A percentile compares a stretch with the other conserved stretches of the same genome.
phyloP scores from a whole-genome alignment of 2,888 invertebrate species.

The Eledone cirrhosa region DNA sequence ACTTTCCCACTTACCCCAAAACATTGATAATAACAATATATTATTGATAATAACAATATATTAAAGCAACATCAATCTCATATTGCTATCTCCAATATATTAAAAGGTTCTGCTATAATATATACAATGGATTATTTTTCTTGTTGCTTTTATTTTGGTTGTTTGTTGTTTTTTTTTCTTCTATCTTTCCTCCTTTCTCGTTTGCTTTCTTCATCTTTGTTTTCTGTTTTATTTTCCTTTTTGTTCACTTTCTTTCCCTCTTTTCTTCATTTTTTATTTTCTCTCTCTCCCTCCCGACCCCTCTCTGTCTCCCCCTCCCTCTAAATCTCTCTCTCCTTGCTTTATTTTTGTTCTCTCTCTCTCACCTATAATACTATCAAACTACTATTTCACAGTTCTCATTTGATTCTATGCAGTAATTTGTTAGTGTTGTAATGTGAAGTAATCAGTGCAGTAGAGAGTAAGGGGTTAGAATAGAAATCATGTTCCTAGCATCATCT shows the following conservation, averaged over 20 bases:
- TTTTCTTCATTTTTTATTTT: background rate
- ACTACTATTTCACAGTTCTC: no score
- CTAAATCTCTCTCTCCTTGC: background rate
- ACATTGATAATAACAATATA: no score
- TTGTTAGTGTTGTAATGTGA: no score
- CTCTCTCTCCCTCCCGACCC: background rate
- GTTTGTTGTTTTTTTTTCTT: background rate
- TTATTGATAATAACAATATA: no score
- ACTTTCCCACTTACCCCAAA: no score
- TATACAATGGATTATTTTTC: background rate
- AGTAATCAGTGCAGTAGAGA: no score
- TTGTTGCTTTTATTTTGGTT: background rate
- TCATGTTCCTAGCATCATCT: no score
- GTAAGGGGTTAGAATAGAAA: no score
- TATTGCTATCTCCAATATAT: no score
- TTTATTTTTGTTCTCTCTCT: background rate
- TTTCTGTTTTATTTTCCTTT: background rate
- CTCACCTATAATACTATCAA: background rate
- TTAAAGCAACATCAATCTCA: no score
- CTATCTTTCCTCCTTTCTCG: background rate
- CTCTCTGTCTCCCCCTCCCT: background rate
- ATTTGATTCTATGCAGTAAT: no score
- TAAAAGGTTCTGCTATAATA: no score
- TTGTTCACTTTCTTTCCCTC: background rate
- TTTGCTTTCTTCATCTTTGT: background rate